Evolutionary conservation across 2,888 invertebrate species (phyloP), one percentile per base, ranked within the genome.

Genomic region (Amiota minor): DNA sequence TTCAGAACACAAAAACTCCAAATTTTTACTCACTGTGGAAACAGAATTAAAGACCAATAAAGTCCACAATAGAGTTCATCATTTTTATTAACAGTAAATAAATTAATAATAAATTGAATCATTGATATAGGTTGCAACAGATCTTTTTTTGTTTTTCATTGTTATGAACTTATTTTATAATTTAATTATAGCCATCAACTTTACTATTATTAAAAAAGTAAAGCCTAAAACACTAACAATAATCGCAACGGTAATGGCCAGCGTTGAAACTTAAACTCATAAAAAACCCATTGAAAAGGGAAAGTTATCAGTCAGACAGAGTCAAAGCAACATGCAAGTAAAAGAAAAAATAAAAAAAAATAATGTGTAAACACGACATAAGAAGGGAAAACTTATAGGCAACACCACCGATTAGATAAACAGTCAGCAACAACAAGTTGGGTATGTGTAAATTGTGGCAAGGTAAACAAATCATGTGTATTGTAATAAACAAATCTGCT

Each of bases 131-230:
- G 35, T 35, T 35, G 6, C 35, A 35, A 35, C 2, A 35, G 35
- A 35, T 35, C 35, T 35, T 62, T 35, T 62, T 14, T 11, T 9
- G 14, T 68, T 16, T 65, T 9, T 35, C 9, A 47, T 72, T 81
- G 77, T 85, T 82, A 84, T 85, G 77, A 84, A 84, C 77, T 80
- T 80, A 81, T 80, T 83, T 84, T 84, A 81, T 86, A 84, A 85
- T 86, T 86, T 81, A 84, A 84, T 86, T 84, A 84, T 79, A 71
- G 73, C 64, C 59, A 10, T 35, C 6, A 8, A 9, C 59, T 20
- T 16, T 35, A 35, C 55, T 50, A 47, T 65, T 47, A 35, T 49
- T 65, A 49, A 18, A 18, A 65, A 18, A 47, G 23, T 62, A 53
- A 14, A 9, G 53, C 14, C 53, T 53, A 16, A 2, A 53, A 14